Evolutionary conservation across 2,113 vertebrate genomes (phyloP).

Genomic region (Cacatua alba): DNA sequence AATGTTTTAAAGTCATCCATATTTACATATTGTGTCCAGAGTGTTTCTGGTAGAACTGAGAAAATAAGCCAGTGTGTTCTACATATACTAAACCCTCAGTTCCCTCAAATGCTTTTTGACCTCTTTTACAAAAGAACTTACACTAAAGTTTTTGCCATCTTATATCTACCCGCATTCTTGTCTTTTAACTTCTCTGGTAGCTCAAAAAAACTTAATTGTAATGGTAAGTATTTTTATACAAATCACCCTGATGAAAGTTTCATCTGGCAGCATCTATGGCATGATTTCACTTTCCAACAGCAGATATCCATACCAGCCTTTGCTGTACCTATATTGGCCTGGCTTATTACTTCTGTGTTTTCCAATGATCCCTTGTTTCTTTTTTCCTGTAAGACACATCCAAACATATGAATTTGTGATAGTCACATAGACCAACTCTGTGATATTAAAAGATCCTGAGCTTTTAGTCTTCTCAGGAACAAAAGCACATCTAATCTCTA

Average conservation of each 20-base stretch:
- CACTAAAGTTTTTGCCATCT: background rate
- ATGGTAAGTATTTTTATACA: background rate
- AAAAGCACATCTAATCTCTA: background rate
- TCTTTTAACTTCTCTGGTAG: background rate
- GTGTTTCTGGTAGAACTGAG: background rate
- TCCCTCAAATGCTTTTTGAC: background rate
- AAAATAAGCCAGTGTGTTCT: background rate
- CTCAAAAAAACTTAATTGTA: background rate
- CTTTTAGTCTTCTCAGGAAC: background rate
- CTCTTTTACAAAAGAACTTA: background rate
- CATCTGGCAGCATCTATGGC: background rate
- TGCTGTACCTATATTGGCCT: background rate
- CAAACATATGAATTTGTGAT: background rate
- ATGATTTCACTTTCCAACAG: background rate
- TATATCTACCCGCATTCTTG: background rate
- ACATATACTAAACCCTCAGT: background rate
- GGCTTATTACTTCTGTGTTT: background rate
- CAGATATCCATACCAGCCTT: background rate
- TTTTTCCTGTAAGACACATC: background rate
- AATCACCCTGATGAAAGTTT: background rate
- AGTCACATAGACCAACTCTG: background rate
- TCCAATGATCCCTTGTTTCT: background rate
- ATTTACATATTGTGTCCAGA: constrained; percentile 12
- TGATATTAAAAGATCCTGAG: background rate
- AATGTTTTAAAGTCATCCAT: constrained; percentile 16